Evolutionary conservation across 2,113 vertebrate genomes (phyloP), one percentile per base, ranked within the genome.

Genomic region (Dendropsophus ebraccatus): DNA sequence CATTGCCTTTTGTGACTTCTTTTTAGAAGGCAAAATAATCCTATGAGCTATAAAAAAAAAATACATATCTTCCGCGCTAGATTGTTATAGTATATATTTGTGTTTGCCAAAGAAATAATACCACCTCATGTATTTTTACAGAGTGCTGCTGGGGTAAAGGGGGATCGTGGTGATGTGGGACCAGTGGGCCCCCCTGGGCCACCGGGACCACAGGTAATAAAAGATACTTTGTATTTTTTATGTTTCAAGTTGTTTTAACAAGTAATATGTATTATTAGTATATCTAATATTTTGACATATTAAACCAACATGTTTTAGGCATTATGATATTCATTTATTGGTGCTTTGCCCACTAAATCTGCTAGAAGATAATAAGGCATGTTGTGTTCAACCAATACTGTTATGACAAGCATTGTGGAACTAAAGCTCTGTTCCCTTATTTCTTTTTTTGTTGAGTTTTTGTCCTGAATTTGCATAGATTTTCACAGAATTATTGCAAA

Each of bases 101-200:
- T 73, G 12, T 74, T 74, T 49, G 41, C 19, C 4, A 47, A 28
- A 16, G 8, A 0, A 30, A 47, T 49, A 50, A 49, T 52, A 25
- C 25, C 30, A 76, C 28, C 49, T 13, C 5, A 9, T 70, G 11
- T 52, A 25, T 19, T 77, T 58, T n/a, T 5, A n/a, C 49, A 80
- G 77, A 62, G 54, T 45, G 37, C 1, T 54, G 45, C 23, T 56
- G 94, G 92, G 83, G 90, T 93, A 13, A 94, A 91, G 87, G 95
- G 95, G 88, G 93, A 95, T 6, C 89, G 90, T 8, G 95, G 94
- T 17, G 89, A 91, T 7, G 75, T 91, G 7, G 95, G 95, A 50
- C 94, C 95, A 28, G 88, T 91, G 47, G 95, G 95, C 32, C 93
- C 94, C 23, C 45, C 41, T 37, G 84, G 82, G 37, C 82, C 70